Evolutionary conservation across 2,888 invertebrate genomes (phyloP), one percentile per base, ranked within the genome.

Genomic region (Belgica antarctica): DNA sequence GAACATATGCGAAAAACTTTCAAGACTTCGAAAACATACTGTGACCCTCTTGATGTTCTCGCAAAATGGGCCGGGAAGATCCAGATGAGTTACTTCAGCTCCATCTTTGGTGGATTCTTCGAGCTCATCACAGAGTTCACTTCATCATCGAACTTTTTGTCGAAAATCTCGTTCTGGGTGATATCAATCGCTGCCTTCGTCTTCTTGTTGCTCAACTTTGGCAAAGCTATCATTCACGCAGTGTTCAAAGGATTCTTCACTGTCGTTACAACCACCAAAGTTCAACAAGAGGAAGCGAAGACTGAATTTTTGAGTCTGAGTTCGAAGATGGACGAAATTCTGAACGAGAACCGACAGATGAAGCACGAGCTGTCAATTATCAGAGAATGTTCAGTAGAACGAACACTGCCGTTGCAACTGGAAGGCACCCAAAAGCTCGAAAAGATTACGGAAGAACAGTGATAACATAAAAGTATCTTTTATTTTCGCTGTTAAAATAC

Each of bases 281-380:
- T 28, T 1, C 10, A 10, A 2, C 52, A 61, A 24, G 17, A n/a
- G 10, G 24, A 28, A 15, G 12, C 31, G 22, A 22, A 24, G n/a
- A 10, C 3, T n/a, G 41, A 41, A n/a, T 12, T n/a, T 3, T 7
- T 7, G 12, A 24, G 36, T 22, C 22, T 62, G n/a, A 28, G 15
- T 19, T 12, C 41, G 15, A 63, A 63, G 28, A 63, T 63, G 46
- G 63, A 63, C 10, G 63, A 10, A 1, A 12, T 63, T 12, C 8
- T 63, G 15, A 19, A 41, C 7, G 63, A 63, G 25, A 63, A 63
- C 25, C 10, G 17, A 1, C 41, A 63, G 22, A 63, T 63, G n/a
- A 63, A 63, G 63, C 41, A 46, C 19, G 63, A 63, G 28, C 41
- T 63, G n/a, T 63, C 41, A n/a, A 25, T 63, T 1, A 63, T 63